Evolutionary conservation across 2,888 invertebrate species (phyloP), one percentile per base, ranked within the genome.

Genomic region (Poecilus cupreus): DNA sequence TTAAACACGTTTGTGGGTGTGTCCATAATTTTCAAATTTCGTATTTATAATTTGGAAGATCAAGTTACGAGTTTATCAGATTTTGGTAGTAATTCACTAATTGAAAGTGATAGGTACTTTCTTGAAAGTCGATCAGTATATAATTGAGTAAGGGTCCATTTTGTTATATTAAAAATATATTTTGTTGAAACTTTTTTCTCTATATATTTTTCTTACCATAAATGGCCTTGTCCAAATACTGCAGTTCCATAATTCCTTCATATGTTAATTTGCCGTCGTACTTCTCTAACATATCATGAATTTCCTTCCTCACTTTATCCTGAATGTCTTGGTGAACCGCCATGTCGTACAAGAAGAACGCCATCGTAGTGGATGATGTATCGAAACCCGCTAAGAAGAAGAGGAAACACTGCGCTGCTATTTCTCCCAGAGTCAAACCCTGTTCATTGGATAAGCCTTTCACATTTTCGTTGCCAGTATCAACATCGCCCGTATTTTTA

Each of bases 191-290:
- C n/a, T n/a, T n/a, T n/a, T n/a, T n/a, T n/a, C n/a, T n/a, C n/a
- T n/a, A n/a, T n/a, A n/a, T n/a, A n/a, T n/a, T n/a, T n/a, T 64
- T 32, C 20, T 64, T 46, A 78, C 78, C 78, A 26, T 24, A 43
- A 10, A 78, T 13, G 16, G 68, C 78, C 43, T 46, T 43, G 6
- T 78, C 78, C n/a, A 78, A 64, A 46, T 78, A 78, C 18, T 43
- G 49, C 11, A 78, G 26, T 43, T 78, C 78, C 49, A 68, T 68
- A 24, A 78, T 46, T n/a, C 64, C 68, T n/a, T 82, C 78, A 78
- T 74, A 51, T 26, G 83, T 64, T 54, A 82, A 77, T 77, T 82
- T 75, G 74, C 78, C 68, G n/a, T 64, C 68, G 20, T 78, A 26
- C 18, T 13, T 64, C 4, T 24, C 6, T 1, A 78, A 26, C 78